These are phyloP conservation scores for Esox lucius DNA, from an alignment of 2,797 vertebrate genomes.

Conservation along the genomic window DNA sequence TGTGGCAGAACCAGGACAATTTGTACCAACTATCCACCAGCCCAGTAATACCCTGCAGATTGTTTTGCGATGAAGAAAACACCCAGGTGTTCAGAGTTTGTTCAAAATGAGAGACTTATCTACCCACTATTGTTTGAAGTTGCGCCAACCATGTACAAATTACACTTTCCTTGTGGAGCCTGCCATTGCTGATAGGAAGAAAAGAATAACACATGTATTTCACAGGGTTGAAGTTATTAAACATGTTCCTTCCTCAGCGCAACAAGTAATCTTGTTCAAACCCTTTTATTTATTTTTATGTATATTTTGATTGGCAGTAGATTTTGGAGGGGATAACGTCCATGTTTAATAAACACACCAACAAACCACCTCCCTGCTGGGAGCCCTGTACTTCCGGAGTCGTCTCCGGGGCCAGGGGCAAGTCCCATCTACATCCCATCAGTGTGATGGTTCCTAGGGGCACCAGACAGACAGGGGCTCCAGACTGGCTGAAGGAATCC, in stretches of 20 bases:
- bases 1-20: slow-evolving; percentile 36
- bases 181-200: slow-evolving; percentile 16
- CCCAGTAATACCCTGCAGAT: neutral
- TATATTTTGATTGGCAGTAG: neutral
- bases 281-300: neutral
- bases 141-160: slow-evolving; percentile 25
- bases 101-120: slow-evolving; percentile 26
- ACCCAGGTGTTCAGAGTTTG: slow-evolving; percentile 44
- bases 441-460: neutral
- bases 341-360: neutral
- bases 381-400: neutral
- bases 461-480: slow-evolving; percentile 11
- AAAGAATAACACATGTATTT: neutral
- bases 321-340: neutral
- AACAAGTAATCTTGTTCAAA: slow-evolving; percentile 12
- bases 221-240: neutral
- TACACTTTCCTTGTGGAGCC: slow-evolving; percentile 8
- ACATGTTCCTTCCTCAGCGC: neutral
- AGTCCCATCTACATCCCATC: neutral
- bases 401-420: neutral
- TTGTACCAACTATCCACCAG: slow-evolving; percentile 35
- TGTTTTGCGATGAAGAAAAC: slow-evolving; percentile 26
- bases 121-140: slow-evolving; percentile 5
- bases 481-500: neutral
- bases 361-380: neutral